Evolutionary conservation across 1,140 invertebrate genomes (phyloP).

Genomic region (Diachasmimorpha longicaudata): DNA sequence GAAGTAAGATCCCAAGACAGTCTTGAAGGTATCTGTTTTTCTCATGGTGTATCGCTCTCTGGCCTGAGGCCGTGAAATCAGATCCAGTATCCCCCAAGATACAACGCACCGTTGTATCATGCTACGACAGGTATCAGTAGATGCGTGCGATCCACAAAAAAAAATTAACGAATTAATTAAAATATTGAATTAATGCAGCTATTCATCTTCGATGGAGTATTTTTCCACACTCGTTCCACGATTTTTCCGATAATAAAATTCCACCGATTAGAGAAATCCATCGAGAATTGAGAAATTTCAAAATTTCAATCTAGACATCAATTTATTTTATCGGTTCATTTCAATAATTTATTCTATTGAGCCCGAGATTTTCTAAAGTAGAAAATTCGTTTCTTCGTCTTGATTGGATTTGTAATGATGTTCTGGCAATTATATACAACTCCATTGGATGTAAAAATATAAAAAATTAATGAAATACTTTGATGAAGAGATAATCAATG

Average conservation of each 20-base stretch:
- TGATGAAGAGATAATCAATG: neutral
- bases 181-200: neutral
- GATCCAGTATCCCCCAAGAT: slow-evolving; percentile 26
- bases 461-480: neutral
- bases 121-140: neutral
- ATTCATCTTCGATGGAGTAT: too few relatives aligned
- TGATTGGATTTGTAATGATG: too few relatives aligned
- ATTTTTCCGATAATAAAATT: too few relatives aligned
- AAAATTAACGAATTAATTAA: slow-evolving; percentile 8
- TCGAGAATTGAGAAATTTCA: too few relatives aligned
- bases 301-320: too few relatives aligned
- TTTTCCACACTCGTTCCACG: too few relatives aligned
- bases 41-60: slow-evolving; percentile 16
- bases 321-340: too few relatives aligned
- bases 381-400: neutral
- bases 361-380: too few relatives aligned
- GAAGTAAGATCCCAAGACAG: neutral
- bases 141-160: neutral
- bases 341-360: neutral
- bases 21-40: neutral
- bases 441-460: neutral
- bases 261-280: too few relatives aligned
- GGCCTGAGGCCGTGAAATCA: slow-evolving; percentile 31
- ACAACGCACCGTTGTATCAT: slow-evolving; percentile 3
- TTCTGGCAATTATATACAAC: neutral